phyloP scores from a whole-genome alignment of 1,140 invertebrate species.

The Drosophila hydei region DNA sequence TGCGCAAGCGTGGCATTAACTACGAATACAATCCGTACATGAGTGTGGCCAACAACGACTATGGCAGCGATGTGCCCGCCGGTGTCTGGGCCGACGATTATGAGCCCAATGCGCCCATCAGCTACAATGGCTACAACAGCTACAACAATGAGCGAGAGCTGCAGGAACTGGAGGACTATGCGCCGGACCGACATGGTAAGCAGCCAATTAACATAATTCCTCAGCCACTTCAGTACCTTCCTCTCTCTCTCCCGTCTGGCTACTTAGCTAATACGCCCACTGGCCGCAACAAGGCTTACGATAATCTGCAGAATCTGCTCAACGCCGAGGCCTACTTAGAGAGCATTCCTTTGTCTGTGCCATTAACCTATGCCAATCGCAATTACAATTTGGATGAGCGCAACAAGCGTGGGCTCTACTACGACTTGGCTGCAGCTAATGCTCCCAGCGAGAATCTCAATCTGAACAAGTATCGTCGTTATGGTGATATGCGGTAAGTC shows the following conservation, averaged over 20 bases:
- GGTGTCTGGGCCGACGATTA: conserved; percentile 71
- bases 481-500: conserved; percentile 78
- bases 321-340: conserved; percentile 79
- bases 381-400: conserved; percentile 78
- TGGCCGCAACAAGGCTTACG: conserved; percentile 76
- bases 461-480: conserved; percentile 71
- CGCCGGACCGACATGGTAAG: conserved; percentile 63
- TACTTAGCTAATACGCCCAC: conserved; percentile 40
- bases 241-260: neutral
- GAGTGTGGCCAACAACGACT: conserved; percentile 32
- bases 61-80: conserved; percentile 50
- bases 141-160: conserved; percentile 60
- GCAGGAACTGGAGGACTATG: conserved; percentile 78
- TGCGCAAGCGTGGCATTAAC: conserved; percentile 79
- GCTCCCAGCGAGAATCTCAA: conserved; percentile 59
- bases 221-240: neutral
- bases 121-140: conserved; percentile 45
- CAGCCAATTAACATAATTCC: neutral
- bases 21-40: conserved; percentile 68
- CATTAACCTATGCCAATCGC: conserved; percentile 71
- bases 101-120: conserved; percentile 47
- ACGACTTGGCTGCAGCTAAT: conserved; percentile 51
- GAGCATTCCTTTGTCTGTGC: conserved; percentile 69
- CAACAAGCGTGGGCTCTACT: conserved; percentile 74
- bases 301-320: conserved; percentile 77